These are phyloP conservation scores for Hymenochirus boettgeri DNA, from an alignment of 2,113 vertebrate genomes.

Conservation along the genomic window DNA sequence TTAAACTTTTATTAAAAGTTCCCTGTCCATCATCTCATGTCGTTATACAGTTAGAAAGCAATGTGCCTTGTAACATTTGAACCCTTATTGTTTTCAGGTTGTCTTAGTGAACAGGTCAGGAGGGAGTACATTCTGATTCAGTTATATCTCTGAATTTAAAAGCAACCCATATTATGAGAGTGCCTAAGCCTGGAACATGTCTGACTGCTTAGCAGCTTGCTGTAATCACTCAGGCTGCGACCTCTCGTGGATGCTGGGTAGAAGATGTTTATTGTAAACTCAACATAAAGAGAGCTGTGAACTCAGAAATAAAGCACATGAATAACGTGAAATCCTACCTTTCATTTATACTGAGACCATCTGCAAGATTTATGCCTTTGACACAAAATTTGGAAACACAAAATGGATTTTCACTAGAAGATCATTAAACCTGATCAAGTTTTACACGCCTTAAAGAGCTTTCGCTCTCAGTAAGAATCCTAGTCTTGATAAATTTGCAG, in stretches of 20 bases:
- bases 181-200: constrained; percentile 66
- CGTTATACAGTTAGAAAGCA: too few relatives aligned
- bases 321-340: constrained; percentile 68
- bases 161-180: constrained; percentile 67
- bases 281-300: constrained; percentile 66
- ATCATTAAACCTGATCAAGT: constrained; percentile 52
- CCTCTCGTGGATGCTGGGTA: constrained; percentile 82
- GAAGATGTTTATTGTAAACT: constrained; percentile 79
- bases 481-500: constrained; percentile 55
- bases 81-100: too few relatives aligned
- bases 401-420: constrained; percentile 52
- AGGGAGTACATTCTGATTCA: constrained; percentile 69
- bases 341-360: constrained; percentile 69
- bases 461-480: constrained; percentile 58
- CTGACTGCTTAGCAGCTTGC: constrained; percentile 70
- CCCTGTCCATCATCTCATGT: too few relatives aligned
- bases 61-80: too few relatives aligned
- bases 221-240: constrained; percentile 75
- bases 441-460: constrained; percentile 66
- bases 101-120: constrained; percentile 66
- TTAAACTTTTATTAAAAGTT: too few relatives aligned
- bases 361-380: constrained; percentile 59
- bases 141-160: constrained; percentile 74
- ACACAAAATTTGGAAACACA: constrained; percentile 60
- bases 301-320: constrained; percentile 63